Evolutionary conservation across 2,888 invertebrate genomes (phyloP).

Genomic region (Drosophila lacicola): DNA sequence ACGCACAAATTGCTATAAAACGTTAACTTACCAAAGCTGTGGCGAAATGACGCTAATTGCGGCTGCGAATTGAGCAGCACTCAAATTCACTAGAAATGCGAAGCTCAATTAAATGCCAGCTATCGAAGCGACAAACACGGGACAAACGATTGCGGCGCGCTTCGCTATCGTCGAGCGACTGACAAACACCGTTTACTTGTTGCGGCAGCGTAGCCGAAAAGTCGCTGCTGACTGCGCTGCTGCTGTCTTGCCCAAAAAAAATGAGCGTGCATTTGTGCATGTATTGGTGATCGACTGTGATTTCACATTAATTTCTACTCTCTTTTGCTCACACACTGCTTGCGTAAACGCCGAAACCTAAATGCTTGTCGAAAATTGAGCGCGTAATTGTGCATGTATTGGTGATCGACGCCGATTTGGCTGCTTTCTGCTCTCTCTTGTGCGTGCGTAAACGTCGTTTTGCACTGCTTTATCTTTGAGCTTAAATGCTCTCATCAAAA

Average conservation of each 20-base stretch:
- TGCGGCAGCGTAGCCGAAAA: conserved; percentile 4
- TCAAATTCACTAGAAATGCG: conserved; percentile 3
- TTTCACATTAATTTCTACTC: neutral
- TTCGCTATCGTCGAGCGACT: conserved; percentile 57
- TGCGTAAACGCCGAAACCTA: neutral
- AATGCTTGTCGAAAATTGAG: conserved; percentile 10
- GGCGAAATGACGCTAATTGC: conserved; percentile 18
- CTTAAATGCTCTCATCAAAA: conserved; percentile 6
- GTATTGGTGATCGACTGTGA: neutral
- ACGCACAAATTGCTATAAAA: conserved; percentile 4
- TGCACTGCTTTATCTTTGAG: neutral
- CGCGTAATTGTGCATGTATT: neutral
- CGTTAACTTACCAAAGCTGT: conserved; percentile 16
- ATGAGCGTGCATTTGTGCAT: neutral
- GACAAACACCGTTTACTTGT: conserved; percentile 27
- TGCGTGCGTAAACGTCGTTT: neutral
- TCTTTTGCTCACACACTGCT: neutral
- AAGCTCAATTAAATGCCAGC: conserved; percentile 35
- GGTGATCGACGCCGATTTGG: neutral
- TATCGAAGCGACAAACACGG: neutral
- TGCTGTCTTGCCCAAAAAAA: conserved; percentile 4
- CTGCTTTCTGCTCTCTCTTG: conserved; percentile 2
- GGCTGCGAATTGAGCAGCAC: neutral
- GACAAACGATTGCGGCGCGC: conserved; percentile 27
- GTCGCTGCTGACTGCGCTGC: conserved; percentile 10